A percentile compares a stretch with the other conserved stretches of the same genome.
Evolutionary conservation across 2,113 vertebrate species (phyloP).

Genomic region (Peromyscus maniculatus): DNA sequence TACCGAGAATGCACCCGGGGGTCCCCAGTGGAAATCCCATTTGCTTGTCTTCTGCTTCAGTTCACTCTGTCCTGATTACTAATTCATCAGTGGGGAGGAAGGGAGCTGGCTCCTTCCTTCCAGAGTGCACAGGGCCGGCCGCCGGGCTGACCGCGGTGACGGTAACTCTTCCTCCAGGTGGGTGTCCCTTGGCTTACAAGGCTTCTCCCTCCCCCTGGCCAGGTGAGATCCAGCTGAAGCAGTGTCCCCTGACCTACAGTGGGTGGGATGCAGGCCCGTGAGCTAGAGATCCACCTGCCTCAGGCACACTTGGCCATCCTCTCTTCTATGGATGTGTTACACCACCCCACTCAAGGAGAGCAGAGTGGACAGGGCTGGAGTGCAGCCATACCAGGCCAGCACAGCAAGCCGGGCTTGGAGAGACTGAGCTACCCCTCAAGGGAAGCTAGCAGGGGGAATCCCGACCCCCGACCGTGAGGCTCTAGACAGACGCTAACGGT

Average conservation of each 20-base stretch:
- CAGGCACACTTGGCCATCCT: background rate
- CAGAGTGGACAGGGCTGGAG: no score
- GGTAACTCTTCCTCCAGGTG: background rate
- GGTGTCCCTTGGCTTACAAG: background rate
- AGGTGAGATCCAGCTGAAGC: background rate
- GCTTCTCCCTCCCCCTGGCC: background rate
- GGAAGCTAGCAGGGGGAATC: no score
- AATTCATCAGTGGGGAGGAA: background rate
- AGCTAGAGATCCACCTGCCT: no score
- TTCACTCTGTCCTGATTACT: background rate
- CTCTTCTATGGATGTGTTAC: no score
- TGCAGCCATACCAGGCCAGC: background rate
- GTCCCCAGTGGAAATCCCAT: background rate
- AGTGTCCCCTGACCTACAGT: no score
- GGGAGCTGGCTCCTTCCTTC: background rate
- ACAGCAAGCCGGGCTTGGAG: background rate
- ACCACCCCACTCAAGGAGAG: background rate
- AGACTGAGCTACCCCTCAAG: background rate
- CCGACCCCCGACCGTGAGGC: background rate
- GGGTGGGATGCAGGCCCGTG: background rate
- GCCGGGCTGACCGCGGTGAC: accelerated
- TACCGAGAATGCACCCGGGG: background rate
- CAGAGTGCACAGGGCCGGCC: background rate
- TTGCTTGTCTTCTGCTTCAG: background rate
- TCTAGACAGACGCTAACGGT: background rate